Evolutionary conservation across 2,113 vertebrate species (phyloP), one percentile per base, ranked within the genome.

Genomic region (Patagioenas fasciata): DNA sequence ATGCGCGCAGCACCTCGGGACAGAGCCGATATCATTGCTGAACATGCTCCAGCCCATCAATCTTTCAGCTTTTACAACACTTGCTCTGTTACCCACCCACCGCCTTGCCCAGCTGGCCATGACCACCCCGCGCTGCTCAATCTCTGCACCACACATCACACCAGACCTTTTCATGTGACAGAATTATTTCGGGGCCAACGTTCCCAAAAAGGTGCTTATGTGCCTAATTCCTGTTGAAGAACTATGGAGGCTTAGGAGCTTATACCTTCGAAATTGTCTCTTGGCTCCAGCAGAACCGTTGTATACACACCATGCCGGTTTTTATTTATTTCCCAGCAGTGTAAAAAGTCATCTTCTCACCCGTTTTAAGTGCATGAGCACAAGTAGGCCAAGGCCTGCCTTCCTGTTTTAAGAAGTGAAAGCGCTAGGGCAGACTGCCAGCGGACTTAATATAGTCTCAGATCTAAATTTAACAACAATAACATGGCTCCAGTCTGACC

Each of bases 331-430:
- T 92, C 93, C 82, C 94, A 51, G 56, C 75, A 93, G 94, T 84
- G 92, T 96, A 95, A 88, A 51, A 94, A 88, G 67, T 88, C 66
- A 26, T 95, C 80, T 96, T 95, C 95, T 96, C 93, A 94, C 96
- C 84, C 93, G 2, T 95, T 94, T 91, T 78, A 96, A 97, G 90
- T 89, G 58, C 80, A 81, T 17, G 69, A 92, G 60, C 86, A 69
- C 97, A 97, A 97, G 96, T 97, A 96, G 97, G 97, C 94, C 97
- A 96, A 97, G 96, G 96, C 96, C 97, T 97, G 95, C 83, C 97
- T 98, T 98, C 98, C 98, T 98, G 97, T 97, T 98, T 95, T 94
- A 97, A 98, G 97, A 97, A 98, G 98, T 98, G 98, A 98, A 98
- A 98, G 98, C 98, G 13, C 40, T 71, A 64, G 89, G 94, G 97